These are phyloP conservation scores for Catocala sponsa DNA, from an alignment of 2,888 invertebrate genomes.

Conservation along the genomic window DNA sequence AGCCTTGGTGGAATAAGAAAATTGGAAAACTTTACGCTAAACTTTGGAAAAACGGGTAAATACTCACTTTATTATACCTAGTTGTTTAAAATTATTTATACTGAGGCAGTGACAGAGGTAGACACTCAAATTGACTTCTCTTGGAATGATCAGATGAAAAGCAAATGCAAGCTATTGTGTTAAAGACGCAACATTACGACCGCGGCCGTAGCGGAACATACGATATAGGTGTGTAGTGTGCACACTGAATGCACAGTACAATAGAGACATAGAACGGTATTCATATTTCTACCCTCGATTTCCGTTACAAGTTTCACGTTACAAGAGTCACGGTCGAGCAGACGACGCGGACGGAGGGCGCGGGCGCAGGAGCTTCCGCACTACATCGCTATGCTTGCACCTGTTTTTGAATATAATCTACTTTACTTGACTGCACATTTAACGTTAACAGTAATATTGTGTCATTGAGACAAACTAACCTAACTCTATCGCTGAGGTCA, in stretches of 20 bases:
- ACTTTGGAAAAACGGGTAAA: slow-evolving; percentile 20
- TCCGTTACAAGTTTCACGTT: slow-evolving; percentile 27
- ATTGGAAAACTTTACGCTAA: slow-evolving; percentile 15
- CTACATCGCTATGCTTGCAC: slow-evolving; percentile 19
- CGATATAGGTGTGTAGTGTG: slow-evolving; percentile 5
- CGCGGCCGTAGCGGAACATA: slow-evolving; percentile 3
- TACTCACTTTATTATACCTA: slow-evolving; percentile 4
- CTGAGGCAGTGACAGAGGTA: too few relatives aligned
- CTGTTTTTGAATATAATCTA: slow-evolving; percentile 11
- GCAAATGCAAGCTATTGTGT: slow-evolving; percentile 7
- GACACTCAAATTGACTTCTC: too few relatives aligned
- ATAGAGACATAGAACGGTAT: slow-evolving; percentile 1
- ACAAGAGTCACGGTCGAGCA: slow-evolving; percentile 31
- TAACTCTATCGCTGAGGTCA: too few relatives aligned
- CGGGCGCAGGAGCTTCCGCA: slow-evolving; percentile 22
- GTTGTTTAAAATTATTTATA: too few relatives aligned
- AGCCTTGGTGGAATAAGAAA: slow-evolving; percentile 13
- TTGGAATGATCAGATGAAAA: slow-evolving; percentile 1
- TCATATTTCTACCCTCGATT: slow-evolving; percentile 9
- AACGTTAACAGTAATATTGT: too few relatives aligned
- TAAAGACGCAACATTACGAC: not conserved
- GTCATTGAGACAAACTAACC: too few relatives aligned
- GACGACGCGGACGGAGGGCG: slow-evolving; percentile 16
- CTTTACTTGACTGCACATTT: not conserved
- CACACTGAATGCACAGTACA: not conserved